Base-by-base conservation (phyloP, 2,888 invertebrate species). In the Ischnura elegans region DNA sequence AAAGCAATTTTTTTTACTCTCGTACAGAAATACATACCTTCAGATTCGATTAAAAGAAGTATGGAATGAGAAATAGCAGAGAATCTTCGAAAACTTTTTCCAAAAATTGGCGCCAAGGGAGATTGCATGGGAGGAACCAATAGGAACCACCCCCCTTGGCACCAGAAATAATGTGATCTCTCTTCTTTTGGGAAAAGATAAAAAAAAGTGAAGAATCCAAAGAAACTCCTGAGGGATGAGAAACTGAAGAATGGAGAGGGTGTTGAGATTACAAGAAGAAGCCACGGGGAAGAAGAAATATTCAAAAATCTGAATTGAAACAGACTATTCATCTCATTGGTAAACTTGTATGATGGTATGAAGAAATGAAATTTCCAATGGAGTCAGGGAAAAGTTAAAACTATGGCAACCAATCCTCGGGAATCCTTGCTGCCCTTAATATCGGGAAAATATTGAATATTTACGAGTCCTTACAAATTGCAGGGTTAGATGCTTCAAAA, bases 261-360 rank as follows among this genome's bases (percentile, higher is more conserved):
- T 13, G 85, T 19, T 0, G 5, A 3, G 45, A 36, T 2, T 42
- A 42, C 8, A 2, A 5, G 43, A 42, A 36, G 85, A 42, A 43
- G 19, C n/a, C 51, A 10, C 25, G 43, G n/a, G 51, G 36, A 10
- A 36, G 13, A 76, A 36, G 76, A 36, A 76, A 36, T 76, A 76
- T 76, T 76, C 76, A 36, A 76, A 36, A 76, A 76, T 76, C 76
- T 76, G 76, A 29, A 76, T 76, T 13, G 76, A 36, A 76, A 36
- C 29, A 76, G 25, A 21, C 61, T 25, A 21, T n/a, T 2, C 25
- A 36, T 29, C 76, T 76, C 36, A 76, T 76, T 76, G 76, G 90
- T 66, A 61, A 43, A 66, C 61, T 61, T 21, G 85, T 16, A 19
- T n/a, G 13, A 87, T 16, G 55, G 8, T 42, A n/a, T n/a, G 42